These are phyloP conservation scores for Leptoteleia sp. DNA, from an alignment of 1,140 invertebrate species.

Conservation along the genomic window DNA sequence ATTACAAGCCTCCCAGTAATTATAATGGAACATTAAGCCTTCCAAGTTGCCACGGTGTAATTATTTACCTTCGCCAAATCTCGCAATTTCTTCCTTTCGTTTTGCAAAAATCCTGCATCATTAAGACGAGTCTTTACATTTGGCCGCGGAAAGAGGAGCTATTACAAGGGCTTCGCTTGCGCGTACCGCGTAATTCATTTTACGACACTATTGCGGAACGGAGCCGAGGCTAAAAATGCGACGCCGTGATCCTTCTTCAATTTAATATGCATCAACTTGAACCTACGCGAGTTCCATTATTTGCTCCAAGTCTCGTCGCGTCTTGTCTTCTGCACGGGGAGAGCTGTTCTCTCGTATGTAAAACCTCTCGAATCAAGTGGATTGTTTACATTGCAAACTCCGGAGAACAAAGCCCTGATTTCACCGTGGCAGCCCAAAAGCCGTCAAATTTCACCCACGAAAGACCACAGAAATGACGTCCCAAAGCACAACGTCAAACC, in stretches of 20 bases:
- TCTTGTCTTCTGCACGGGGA: too few species aligned
- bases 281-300: constrained; percentile 21
- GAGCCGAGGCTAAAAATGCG: neutral
- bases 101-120: neutral
- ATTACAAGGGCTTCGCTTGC: too few species aligned
- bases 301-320: constrained; percentile 7
- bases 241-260: constrained; percentile 1
- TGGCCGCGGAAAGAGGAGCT: neutral
- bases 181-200: constrained; percentile 7
- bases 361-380: too few species aligned
- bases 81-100: neutral
- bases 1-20: too few species aligned
- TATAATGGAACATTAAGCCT: too few species aligned
- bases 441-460: too few species aligned
- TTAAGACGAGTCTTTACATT: neutral
- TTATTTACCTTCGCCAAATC: neutral
- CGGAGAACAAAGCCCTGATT: too few species aligned
- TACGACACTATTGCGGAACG: neutral
- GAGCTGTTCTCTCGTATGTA: too few species aligned
- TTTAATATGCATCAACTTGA: constrained; percentile 33
- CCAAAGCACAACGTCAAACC: too few species aligned
- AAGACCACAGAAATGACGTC: too few species aligned
- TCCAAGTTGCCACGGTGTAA: neutral
- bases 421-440: too few species aligned
- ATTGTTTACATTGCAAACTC: too few species aligned